Evolutionary conservation across 1,140 invertebrate genomes (phyloP), one percentile per base, ranked within the genome.

Genomic region (Chrysomallon squamiferum): DNA sequence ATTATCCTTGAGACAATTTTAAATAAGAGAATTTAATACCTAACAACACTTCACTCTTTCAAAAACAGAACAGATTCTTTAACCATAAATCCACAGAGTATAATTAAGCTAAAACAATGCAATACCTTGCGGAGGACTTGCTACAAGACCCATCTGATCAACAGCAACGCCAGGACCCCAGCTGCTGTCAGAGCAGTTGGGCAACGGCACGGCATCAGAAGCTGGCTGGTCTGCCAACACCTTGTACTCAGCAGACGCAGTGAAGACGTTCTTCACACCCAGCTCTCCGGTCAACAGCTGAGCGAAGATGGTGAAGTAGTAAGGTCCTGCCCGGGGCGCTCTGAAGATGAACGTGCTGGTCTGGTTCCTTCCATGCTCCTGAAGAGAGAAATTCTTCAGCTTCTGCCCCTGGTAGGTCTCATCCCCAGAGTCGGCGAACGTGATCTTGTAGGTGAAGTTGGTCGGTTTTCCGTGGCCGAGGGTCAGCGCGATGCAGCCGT

Each of bases 281-380:
- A 82, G 72, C 30, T 82, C 80, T 3, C 76, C 77, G 6, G 79
- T 80, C 29, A 84, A 58, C 27, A 82, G 74, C 58, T 82, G 82
- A 25, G 78, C 82, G 68, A 83, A 86, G 64, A 86, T 81, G 45
- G 84, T 86, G 49, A 86, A 73, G 70, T 85, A 86, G 73, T 80
- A 86, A n/a, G 78, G 73, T 3, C 84, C 84, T 38, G 80, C 60
- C 20, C 73, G 72, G 1, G 84, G 84, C 47, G 82, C 73, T n/a
- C 84, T 68, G 57, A 86, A 76, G 50, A 80, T 79, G 64, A 84
- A 84, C 5, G 77, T 81, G 5, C 73, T 77, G 5, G 80, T 74
- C 66, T 80, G 72, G 60, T 84, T 81, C 33, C 83, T 72, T 3
- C 69, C 67, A 0, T 84, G 84, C 63, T 85, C 81, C 65, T 86